Conservation (phyloP, 2,797 vertebrate species). For the Sylvilagus floridanus region DNA sequence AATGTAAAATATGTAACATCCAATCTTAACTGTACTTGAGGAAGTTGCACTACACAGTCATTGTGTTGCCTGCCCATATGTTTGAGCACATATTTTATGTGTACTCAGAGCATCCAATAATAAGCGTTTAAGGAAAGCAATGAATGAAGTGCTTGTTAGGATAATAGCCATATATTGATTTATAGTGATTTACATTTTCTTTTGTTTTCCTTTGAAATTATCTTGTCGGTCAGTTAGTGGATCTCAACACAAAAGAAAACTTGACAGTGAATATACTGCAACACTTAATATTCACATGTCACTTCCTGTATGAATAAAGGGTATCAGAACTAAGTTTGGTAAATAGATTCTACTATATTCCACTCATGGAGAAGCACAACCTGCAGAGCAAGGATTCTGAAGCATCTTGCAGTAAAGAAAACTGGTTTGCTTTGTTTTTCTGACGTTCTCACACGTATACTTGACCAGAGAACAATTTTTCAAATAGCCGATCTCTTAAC, state of each 20-base stretch:
- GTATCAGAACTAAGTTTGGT: not conserved
- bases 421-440: not conserved
- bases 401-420: not conserved
- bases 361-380: not conserved
- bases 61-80: not conserved
- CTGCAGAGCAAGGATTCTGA: not conserved
- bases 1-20: not conserved
- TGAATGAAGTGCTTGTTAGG: not conserved
- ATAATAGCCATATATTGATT: not conserved
- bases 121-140: not conserved
- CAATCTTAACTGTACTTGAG: not conserved
- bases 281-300: not conserved
- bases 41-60: not conserved
- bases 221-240: not conserved
- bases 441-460: not conserved
- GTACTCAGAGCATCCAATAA: not conserved
- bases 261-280: not conserved
- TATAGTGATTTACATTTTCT: not conserved
- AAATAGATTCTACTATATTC: not conserved
- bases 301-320: not conserved
- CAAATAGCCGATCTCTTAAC: not conserved
- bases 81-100: not conserved
- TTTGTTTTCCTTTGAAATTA: slow-evolving; percentile 29
- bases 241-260: not conserved
- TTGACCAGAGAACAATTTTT: not conserved